phyloP scores from a whole-genome alignment of 2,888 invertebrate species.

The Drosophila pegasa region DNA sequence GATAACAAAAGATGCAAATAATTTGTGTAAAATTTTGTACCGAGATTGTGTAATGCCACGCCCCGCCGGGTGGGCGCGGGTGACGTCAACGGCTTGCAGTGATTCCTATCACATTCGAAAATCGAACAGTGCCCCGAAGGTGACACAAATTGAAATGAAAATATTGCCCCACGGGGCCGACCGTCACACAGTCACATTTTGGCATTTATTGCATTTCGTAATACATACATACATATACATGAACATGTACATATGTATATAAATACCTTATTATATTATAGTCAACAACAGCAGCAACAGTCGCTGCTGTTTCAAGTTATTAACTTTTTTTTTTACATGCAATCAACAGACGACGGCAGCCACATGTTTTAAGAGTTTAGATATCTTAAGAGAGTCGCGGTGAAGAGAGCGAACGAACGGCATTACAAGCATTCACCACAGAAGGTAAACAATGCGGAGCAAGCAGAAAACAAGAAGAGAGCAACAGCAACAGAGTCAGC shows the following conservation, averaged over 20 bases:
- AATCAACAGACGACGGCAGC: slow-evolving; percentile 50
- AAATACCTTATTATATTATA: slow-evolving; percentile 51
- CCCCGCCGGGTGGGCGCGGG: slow-evolving; percentile 23
- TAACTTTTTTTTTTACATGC: slow-evolving; percentile 54
- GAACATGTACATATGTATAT: slow-evolving; percentile 9
- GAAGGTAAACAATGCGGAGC: slow-evolving; percentile 68
- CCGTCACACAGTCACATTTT: slow-evolving; percentile 42
- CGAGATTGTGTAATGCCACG: slow-evolving; percentile 21
- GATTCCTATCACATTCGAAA: slow-evolving; percentile 41
- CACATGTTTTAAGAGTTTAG: slow-evolving; percentile 59
- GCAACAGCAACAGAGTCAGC: slow-evolving; percentile 25
- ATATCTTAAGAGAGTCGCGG: slow-evolving; percentile 39
- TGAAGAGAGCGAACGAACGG: slow-evolving; percentile 37
- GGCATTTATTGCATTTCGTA: slow-evolving; percentile 64
- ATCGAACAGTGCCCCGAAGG: slow-evolving; percentile 52
- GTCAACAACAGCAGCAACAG: slow-evolving; percentile 37
- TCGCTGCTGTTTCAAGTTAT: slow-evolving; percentile 29
- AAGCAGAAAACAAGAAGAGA: slow-evolving; percentile 35
- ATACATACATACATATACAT: slow-evolving; percentile 5
- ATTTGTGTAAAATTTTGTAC: slow-evolving; percentile 39
- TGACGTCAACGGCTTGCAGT: slow-evolving; percentile 50
- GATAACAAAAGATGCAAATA: slow-evolving; percentile 45
- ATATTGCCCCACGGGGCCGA: slow-evolving; percentile 37
- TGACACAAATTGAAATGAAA: slow-evolving; percentile 61
- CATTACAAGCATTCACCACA: slow-evolving; percentile 45